Evolutionary conservation across 2,888 invertebrate species (phyloP), one percentile per base, ranked within the genome.

Genomic region (Bombylius major): DNA sequence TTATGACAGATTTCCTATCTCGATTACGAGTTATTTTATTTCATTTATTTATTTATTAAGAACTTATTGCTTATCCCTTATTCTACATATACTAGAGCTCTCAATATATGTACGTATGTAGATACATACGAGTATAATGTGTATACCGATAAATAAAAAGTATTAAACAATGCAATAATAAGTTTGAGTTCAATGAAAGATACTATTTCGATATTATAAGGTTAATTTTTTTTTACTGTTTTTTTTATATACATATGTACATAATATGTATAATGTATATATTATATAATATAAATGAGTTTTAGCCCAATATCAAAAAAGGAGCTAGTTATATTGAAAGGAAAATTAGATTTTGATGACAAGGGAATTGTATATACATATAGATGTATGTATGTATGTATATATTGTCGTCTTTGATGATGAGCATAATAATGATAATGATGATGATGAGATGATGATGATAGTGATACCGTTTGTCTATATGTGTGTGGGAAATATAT

Each of bases 1-100:
- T 67, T 71, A 71, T 71, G 70, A 71, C 70, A 71, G 70, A 72
- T 72, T 71, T 70, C 64, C 65, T 62, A 65, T 67, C 66, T 68
- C 67, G 68, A 67, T 68, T 67, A 66, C 66, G 60, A 42, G 39
- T 42, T 4, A 42, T 42, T 42, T 42, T 42, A 23, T 23, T 23
- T 23, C 23, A 23, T 23, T 23, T 23, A 23, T 23, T 23, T 42
- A 8, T 36, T 36, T 36, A 11, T 42, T 42, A 55, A 55, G 51
- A 39, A 50, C 50, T 42, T 36, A 44, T 23, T 42, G 44, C 49
- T 50, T 42, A 42, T 32, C 34, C 31, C 32, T 33, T 44, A 49
- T 42, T 44, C 49, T 47, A 50, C 54, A 39, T 44, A 23, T 23
- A 23, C 23, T 23, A 23, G 23, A 23, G 23, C 3, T 23, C 23